A percentile compares a stretch with the other conserved stretches of the same genome.
These are phyloP conservation scores for Sebastes jordani DNA, from an alignment of 2,797 vertebrate genomes.

Conservation along the genomic window DNA sequence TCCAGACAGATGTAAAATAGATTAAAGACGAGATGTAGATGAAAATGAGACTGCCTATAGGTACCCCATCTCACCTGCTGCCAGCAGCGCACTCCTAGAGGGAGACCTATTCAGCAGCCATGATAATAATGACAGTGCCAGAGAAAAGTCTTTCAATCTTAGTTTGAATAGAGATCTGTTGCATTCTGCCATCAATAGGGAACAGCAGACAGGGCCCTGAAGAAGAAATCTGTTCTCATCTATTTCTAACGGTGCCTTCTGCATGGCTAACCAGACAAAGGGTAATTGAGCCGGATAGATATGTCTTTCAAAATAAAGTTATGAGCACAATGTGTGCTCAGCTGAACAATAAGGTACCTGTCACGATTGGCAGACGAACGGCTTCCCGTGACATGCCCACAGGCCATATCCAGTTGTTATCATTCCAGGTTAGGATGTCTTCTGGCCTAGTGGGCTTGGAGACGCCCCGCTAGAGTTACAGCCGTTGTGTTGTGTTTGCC, in stretches of 20 bases:
- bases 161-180: constrained; percentile 43
- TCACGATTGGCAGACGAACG: constrained; percentile 61
- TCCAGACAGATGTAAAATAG: constrained; percentile 12
- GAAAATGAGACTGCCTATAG: not conserved
- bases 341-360: constrained; percentile 77
- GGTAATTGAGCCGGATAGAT: constrained; percentile 70
- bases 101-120: constrained; percentile 34
- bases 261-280: constrained; percentile 67
- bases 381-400: constrained; percentile 70
- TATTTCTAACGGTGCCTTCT: constrained; percentile 51
- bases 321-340: constrained; percentile 63
- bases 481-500: constrained; percentile 29
- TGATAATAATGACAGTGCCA: constrained; percentile 42
- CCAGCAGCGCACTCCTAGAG: not conserved
- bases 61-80: not conserved
- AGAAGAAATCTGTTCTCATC: constrained; percentile 57
- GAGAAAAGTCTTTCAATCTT: constrained; percentile 42
- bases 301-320: constrained; percentile 76
- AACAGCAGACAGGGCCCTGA: constrained; percentile 4
- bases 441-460: constrained; percentile 42
- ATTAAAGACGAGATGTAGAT: constrained; percentile 18
- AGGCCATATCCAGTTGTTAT: constrained; percentile 67
- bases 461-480: constrained; percentile 65
- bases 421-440: constrained; percentile 68
- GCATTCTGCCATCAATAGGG: constrained; percentile 31